phyloP scores from a whole-genome alignment of 2,113 vertebrate species.

The Callorhinus ursinus region DNA sequence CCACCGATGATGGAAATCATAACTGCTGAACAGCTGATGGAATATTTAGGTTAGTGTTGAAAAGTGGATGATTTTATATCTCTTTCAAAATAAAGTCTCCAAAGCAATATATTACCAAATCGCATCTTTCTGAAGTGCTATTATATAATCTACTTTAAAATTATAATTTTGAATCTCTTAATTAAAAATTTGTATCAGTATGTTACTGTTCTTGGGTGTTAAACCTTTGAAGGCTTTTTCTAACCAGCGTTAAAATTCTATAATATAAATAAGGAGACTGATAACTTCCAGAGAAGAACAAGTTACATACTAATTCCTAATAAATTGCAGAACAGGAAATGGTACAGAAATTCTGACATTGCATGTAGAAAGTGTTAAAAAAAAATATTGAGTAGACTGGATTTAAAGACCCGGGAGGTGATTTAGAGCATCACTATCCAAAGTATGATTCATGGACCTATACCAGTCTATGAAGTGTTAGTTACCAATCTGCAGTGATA shows the following conservation, averaged over 20 bases:
- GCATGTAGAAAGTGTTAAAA: not conserved
- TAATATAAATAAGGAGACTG: constrained; percentile 38
- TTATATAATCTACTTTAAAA: constrained; percentile 55
- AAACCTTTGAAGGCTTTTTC: constrained; percentile 18
- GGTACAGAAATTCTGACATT: constrained; percentile 12
- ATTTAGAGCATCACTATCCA: not conserved
- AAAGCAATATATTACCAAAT: constrained; percentile 26
- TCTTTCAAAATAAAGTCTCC: constrained; percentile 65
- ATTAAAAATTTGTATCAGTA: constrained; percentile 21
- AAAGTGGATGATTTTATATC: constrained; percentile 54
- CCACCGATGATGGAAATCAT: constrained; percentile 99
- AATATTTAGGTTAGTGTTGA: constrained; percentile 95
- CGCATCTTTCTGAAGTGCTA: constrained; percentile 25
- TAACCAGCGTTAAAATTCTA: constrained; percentile 34
- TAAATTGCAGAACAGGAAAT: constrained; percentile 2
- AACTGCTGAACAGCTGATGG: constrained; percentile 99
- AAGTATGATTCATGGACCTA: not conserved
- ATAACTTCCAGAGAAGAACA: constrained; percentile 28
- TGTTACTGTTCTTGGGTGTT: constrained; percentile 39
- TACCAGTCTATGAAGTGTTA: not conserved
- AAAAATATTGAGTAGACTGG: constrained; percentile 4
- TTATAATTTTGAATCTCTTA: constrained; percentile 49
- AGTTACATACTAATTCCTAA: not conserved
- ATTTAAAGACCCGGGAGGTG: not conserved
- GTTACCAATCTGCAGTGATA: not conserved